Conservation (phyloP, 2,113 vertebrate genomes). For the Nannobrachium achirus region DNA sequence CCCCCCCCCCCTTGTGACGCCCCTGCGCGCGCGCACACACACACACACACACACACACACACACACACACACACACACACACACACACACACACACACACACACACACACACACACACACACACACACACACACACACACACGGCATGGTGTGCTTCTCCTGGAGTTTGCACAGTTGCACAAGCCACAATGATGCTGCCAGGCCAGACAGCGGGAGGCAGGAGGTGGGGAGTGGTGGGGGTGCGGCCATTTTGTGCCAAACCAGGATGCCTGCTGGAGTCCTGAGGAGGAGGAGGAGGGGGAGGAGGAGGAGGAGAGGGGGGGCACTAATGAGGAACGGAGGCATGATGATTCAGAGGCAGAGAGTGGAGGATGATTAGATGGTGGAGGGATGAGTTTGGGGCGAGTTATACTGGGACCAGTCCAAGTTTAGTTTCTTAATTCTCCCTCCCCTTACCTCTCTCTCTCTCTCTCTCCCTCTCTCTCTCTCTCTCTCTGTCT, state of each 20-base stretch:
- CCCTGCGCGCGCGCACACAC: too few species aligned
- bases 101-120: too few species aligned
- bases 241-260: constrained; percentile 74
- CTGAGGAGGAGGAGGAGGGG: constrained; percentile 47
- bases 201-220: constrained; percentile 60
- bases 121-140: background rate
- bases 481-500: background rate
- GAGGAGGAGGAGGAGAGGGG: constrained; percentile 9
- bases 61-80: too few species aligned
- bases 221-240: constrained; percentile 49
- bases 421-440: background rate
- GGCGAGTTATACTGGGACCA: background rate
- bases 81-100: too few species aligned
- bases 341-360: background rate
- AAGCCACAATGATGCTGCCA: constrained; percentile 28
- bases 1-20: too few species aligned
- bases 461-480: background rate
- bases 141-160: constrained; percentile 8
- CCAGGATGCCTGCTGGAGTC: background rate
- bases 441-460: background rate
- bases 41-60: too few species aligned
- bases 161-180: constrained; percentile 42
- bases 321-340: background rate
- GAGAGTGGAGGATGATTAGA: constrained; percentile 58
- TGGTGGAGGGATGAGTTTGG: constrained; percentile 30